phyloP scores from a whole-genome alignment of 1,140 invertebrate genomes.

The Panonychus citri region DNA sequence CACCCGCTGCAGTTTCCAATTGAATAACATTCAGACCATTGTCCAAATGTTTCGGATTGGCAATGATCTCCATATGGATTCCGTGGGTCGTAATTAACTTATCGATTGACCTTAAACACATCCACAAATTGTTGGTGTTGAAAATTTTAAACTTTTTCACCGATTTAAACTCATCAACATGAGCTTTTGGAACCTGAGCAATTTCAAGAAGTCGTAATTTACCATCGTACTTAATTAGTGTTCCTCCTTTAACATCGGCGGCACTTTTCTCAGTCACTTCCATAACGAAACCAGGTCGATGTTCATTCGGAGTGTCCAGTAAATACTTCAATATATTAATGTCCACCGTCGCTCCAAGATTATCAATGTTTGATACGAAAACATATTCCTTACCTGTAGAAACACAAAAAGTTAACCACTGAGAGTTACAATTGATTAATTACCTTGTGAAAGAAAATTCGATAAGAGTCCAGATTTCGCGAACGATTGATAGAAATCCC shows the following conservation, averaged over 20 bases:
- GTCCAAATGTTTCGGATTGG: conserved; percentile 64
- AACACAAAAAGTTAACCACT: too few species aligned
- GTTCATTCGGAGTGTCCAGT: conserved; percentile 24
- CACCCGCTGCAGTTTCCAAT: too few species aligned
- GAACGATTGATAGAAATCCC: conserved; percentile 94
- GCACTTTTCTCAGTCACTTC: conserved; percentile 98
- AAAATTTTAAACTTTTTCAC: conserved; percentile 43
- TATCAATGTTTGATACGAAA: too few species aligned
- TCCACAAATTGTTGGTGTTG: conserved; percentile 98
- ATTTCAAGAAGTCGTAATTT: conserved; percentile 91
- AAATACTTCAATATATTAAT: conserved; percentile 55
- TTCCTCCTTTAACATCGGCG: conserved; percentile 98
- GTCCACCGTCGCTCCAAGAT: conserved; percentile 93
- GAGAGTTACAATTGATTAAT: conserved; percentile 35
- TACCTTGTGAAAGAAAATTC: conserved; percentile 78
- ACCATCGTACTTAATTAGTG: conserved; percentile 84
- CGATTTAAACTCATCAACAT: conserved; percentile 26
- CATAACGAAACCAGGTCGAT: conserved; percentile 84
- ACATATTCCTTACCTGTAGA: too few species aligned
- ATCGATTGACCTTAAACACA: conserved; percentile 64
- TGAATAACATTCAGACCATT: conserved; percentile 86
- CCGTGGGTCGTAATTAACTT: conserved; percentile 50
- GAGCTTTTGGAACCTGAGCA: conserved; percentile 92
- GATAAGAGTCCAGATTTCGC: conserved; percentile 76
- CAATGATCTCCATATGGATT: conserved; percentile 90